Evolutionary conservation across 37 sponge, comb jelly and placozoan genomes (phyloP), one percentile per base, ranked within the genome.

Genomic region (Axinella damicornis): DNA sequence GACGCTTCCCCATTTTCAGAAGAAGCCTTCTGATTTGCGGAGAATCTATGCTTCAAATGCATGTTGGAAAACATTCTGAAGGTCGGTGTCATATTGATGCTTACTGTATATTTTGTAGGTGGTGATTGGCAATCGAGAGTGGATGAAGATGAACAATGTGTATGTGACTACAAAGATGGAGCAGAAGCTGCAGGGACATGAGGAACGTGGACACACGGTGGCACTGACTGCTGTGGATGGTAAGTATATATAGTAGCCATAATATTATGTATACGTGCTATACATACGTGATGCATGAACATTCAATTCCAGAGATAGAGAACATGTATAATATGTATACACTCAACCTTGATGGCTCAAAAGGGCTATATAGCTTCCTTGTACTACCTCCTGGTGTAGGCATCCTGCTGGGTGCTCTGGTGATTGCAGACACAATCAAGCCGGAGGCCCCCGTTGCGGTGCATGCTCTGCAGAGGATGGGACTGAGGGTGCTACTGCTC

Each of bases 201-300:
- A 98, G 71, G 67, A 80, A 34, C 41, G 63, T 40, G 98, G 96
- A 21, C 88, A 92, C 27, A 98, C 96, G 31, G 96, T 92, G 2
- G 92, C 95, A 1, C 64, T 98, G 53, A 86, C 93, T 28, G 94
- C 87, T n/a, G 66, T 95, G 0, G 87, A 98, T 62, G 96, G 98
- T 97, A 37, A 73, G 87, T 46, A 46, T 4, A n/a, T 4, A 46
- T 4, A 46, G 46, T 12, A 4, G 4, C 9, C 9, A 46, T 4
- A 12, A 46, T 46, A 46, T 46, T 46, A 46, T 12, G 9, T 46
- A 46, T 46, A n/a, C n/a, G n/a, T n/a, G n/a, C n/a, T n/a, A n/a
- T n/a, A n/a, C n/a, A n/a, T n/a, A n/a, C n/a, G n/a, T n/a, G n/a
- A n/a, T n/a, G n/a, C n/a, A n/a, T n/a, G n/a, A n/a, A n/a, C n/a